Percentiles rank a stretch among this genome's conserved stretches.
These are phyloP conservation scores for Leptinotarsa tumamoca DNA, from an alignment of 2,888 invertebrate genomes.

Conservation along the genomic window DNA sequence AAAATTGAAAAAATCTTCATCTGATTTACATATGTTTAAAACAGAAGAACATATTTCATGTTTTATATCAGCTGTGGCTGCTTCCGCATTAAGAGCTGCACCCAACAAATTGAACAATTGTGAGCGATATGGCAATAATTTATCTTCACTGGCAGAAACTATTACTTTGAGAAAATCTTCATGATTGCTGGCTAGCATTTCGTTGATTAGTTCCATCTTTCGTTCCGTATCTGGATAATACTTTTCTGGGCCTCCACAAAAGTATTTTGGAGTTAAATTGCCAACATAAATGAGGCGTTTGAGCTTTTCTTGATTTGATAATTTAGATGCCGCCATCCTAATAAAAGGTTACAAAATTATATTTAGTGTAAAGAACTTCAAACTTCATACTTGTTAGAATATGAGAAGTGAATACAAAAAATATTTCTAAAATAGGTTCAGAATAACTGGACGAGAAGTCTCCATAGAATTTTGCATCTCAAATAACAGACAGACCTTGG, in stretches of 20 bases:
- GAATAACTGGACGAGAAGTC: too few species aligned
- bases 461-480: too few species aligned
- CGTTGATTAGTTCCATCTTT: constrained; percentile 36
- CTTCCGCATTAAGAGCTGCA: constrained; percentile 35
- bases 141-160: constrained; percentile 51
- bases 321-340: constrained; percentile 43
- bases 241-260: constrained; percentile 57
- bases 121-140: constrained; percentile 51
- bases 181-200: constrained; percentile 34
- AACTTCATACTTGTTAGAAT: too few species aligned
- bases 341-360: neutral
- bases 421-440: too few species aligned
- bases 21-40: constrained; percentile 71
- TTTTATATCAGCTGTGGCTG: constrained; percentile 44
- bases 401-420: too few species aligned
- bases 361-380: neutral
- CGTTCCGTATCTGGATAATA: constrained; percentile 34
- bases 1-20: constrained; percentile 67
- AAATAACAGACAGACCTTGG: too few species aligned
- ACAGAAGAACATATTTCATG: constrained; percentile 45
- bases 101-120: constrained; percentile 56
- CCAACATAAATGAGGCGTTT: constrained; percentile 58
- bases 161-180: constrained; percentile 51
- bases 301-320: constrained; percentile 51
- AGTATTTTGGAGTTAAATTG: constrained; percentile 51